Conservation (phyloP, 2,888 invertebrate genomes). For the Idaea aversata region DNA sequence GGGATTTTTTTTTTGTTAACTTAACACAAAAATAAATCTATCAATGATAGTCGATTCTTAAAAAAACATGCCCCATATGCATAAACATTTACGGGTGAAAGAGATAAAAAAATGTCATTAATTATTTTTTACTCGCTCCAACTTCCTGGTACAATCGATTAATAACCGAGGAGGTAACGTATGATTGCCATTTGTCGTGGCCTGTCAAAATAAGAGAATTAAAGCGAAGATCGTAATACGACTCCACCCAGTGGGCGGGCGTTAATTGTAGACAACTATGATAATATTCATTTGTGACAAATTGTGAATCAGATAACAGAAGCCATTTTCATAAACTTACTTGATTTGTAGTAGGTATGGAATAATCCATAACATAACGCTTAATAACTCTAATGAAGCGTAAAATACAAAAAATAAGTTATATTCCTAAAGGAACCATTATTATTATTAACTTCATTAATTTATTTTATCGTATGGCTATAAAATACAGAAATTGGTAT, state of each 20-base stretch:
- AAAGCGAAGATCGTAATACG: slow-evolving; percentile 56
- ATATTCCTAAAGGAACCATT: no score
- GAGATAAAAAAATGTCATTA: slow-evolving; percentile 48
- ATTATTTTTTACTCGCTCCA: slow-evolving; percentile 36
- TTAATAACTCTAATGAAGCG: background rate
- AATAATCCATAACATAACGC: background rate
- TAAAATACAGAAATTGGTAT: no score
- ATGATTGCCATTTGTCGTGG: slow-evolving; percentile 68
- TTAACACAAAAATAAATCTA: slow-evolving; percentile 23
- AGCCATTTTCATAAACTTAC: background rate
- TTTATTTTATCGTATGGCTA: no score
- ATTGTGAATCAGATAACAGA: background rate
- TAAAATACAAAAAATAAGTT: no score
- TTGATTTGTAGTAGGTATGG: background rate
- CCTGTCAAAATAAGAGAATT: slow-evolving; percentile 74
- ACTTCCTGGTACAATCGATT: slow-evolving; percentile 60
- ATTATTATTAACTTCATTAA: no score
- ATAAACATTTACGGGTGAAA: slow-evolving; percentile 42
- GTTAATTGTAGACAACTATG: slow-evolving; percentile 13
- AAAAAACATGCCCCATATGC: slow-evolving; percentile 46
- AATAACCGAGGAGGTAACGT: slow-evolving; percentile 48
- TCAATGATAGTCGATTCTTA: slow-evolving; percentile 29
- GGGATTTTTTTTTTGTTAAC: background rate
- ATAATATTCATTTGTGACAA: slow-evolving; percentile 10
- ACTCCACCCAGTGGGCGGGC: slow-evolving; percentile 67